These are phyloP conservation scores for Falco cherrug DNA, from an alignment of 2,797 vertebrate genomes.

Conservation along the genomic window DNA sequence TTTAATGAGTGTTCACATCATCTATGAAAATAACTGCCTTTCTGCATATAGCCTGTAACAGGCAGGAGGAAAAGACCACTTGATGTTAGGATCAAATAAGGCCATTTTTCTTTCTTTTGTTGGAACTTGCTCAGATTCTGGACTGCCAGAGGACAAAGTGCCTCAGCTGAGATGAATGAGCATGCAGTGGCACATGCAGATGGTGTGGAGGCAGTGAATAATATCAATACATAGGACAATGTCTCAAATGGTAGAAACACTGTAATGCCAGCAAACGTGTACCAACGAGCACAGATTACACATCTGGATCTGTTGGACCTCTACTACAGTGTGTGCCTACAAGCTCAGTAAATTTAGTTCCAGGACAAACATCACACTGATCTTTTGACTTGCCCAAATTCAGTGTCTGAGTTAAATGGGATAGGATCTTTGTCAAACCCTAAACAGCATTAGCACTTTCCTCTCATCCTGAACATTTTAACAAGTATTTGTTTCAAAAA, in stretches of 20 bases:
- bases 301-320: neutral
- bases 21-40: neutral
- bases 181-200: neutral
- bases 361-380: neutral
- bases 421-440: neutral
- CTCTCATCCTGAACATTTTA: neutral
- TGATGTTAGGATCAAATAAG: neutral
- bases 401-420: neutral
- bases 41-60: neutral
- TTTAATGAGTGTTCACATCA: conserved; percentile 19
- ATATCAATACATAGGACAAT: neutral
- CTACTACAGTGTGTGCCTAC: neutral
- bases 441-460: neutral
- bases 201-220: neutral
- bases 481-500: neutral
- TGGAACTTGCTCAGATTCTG: neutral
- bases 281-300: neutral
- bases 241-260: neutral
- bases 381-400: neutral
- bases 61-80: neutral
- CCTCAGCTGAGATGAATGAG: neutral
- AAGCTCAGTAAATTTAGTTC: neutral
- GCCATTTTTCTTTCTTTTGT: neutral
- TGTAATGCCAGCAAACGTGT: neutral
- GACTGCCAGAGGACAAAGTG: neutral